Conservation (phyloP, 92 coral and sea anemone species). For the Blastomussa wellsi region DNA sequence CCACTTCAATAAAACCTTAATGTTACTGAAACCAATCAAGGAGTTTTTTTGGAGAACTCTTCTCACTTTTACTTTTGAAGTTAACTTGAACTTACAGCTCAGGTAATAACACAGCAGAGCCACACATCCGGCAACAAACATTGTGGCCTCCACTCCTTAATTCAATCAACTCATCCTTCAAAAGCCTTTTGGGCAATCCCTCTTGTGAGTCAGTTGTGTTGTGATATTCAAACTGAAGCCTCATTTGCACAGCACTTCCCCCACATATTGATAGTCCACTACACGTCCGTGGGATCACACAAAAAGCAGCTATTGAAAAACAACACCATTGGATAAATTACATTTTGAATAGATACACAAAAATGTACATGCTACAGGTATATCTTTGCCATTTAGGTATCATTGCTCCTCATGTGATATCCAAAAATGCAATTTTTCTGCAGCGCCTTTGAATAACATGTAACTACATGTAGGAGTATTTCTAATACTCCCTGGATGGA, state of each 20-base stretch:
- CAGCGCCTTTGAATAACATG: too few relatives aligned
- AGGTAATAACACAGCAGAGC: constrained; percentile 23
- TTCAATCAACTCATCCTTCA: constrained; percentile 44
- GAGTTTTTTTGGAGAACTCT: too few relatives aligned
- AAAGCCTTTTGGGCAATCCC: not conserved
- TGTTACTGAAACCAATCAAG: too few relatives aligned
- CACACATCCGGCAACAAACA: constrained; percentile 61
- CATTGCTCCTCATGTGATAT: too few relatives aligned
- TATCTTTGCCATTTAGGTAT: too few relatives aligned
- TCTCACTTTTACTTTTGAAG: too few relatives aligned
- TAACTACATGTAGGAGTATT: too few relatives aligned
- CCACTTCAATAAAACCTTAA: too few relatives aligned
- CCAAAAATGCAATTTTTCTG: too few relatives aligned
- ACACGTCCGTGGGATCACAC: constrained; percentile 46
- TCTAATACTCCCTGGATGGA: too few relatives aligned
- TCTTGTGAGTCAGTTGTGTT: constrained; percentile 4
- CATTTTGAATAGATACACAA: not conserved
- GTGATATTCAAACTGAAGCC: constrained; percentile 44
- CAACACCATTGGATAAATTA: not conserved
- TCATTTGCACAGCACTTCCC: constrained; percentile 65
- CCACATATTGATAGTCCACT: constrained; percentile 50
- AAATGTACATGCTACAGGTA: not conserved
- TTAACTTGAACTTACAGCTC: constrained; percentile 23
- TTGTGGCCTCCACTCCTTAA: constrained; percentile 33
- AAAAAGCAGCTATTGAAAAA: constrained; percentile 22